Base-by-base conservation (phyloP, 2,888 invertebrate genomes). In the Osmoderma eremita region DNA sequence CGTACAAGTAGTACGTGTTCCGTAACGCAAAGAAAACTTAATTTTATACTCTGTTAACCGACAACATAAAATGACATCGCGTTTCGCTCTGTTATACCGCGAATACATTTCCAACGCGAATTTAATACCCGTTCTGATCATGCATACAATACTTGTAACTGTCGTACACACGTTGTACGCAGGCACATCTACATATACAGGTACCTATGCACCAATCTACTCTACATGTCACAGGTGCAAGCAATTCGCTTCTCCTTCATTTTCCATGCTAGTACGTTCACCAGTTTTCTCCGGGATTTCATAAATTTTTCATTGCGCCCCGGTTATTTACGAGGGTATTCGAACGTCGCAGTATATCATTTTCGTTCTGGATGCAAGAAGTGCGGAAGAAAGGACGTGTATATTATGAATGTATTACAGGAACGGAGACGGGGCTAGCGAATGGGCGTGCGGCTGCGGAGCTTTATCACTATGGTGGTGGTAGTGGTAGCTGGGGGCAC, bases 261-360 rank as follows among this genome's bases (percentile, higher is more conserved):
- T 5, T 1, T 5, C 42, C 8, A 3, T 8, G 17, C 42, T 4
- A 18, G 15, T 38, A 38, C 39, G 38, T 13, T 8, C 22, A 42
- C 30, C 22, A 54, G 39, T 54, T 54, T 18, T 12, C 20, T 54
- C 22, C 38, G 22, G 13, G 56, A 42, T 42, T 56, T 42, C 56
- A 38, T 54, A 56, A 41, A 56, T 56, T 56, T 56, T 42, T 56
- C 56, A 42, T 41, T 22, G 56, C 56, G 1, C 36, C 24, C 30
- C 30, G 30, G 22, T 56, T 41, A 56, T 56, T 56, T 56, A 56
- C 24, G 56, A 56, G 22, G 22, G n/a, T 10, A 22, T 15, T 20
- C 15, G 13, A 41, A 42, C 41, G 13, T 41, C 42, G 20, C 38
- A 22, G 42, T 56, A 22, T 24, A 56, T 56, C 56, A 56, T 56